A percentile compares a stretch with the other conserved stretches of the same genome.
Conservation (phyloP, 2,113 vertebrate genomes). For the Prunella himalayana region DNA sequence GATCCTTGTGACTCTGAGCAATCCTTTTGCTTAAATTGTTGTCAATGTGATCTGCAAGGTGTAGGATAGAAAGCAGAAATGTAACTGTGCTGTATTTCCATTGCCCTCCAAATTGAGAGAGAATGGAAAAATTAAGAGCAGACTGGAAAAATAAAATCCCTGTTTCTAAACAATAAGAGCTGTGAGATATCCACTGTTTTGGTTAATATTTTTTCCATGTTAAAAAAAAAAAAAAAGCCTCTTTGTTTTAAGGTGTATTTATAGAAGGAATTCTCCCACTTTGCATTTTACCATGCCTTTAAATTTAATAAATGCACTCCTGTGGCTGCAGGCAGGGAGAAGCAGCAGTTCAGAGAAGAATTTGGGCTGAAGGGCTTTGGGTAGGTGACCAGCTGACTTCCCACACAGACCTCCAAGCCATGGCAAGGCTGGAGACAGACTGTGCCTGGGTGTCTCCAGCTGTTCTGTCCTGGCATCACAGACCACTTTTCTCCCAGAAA, state of each 20-base stretch:
- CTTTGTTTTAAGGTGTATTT: conserved; percentile 46
- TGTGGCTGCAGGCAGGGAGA: neutral
- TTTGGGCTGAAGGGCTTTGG: neutral
- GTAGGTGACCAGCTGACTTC: neutral
- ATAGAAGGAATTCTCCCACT: conserved; percentile 1
- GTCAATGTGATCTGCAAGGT: conserved; percentile 15
- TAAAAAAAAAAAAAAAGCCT: neutral
- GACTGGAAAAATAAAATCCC: conserved; percentile 51
- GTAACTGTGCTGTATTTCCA: neutral
- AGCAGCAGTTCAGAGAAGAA: neutral
- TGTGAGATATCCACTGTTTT: conserved; percentile 32
- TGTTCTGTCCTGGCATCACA: neutral
- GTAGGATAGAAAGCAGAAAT: conserved; percentile 42
- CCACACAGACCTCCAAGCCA: fast-evolving
- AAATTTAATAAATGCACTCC: neutral
- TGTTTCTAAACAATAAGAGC: conserved; percentile 46
- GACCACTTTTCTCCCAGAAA: neutral
- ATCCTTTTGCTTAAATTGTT: conserved; percentile 10
- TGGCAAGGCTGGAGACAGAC: neutral
- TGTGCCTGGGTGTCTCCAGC: neutral
- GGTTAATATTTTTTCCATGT: conserved; percentile 30
- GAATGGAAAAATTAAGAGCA: conserved; percentile 54
- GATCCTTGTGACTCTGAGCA: neutral
- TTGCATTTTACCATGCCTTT: neutral
- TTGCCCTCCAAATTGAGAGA: neutral